phyloP scores from a whole-genome alignment of 2,888 invertebrate genomes.

The Brenthis daphne region DNA sequence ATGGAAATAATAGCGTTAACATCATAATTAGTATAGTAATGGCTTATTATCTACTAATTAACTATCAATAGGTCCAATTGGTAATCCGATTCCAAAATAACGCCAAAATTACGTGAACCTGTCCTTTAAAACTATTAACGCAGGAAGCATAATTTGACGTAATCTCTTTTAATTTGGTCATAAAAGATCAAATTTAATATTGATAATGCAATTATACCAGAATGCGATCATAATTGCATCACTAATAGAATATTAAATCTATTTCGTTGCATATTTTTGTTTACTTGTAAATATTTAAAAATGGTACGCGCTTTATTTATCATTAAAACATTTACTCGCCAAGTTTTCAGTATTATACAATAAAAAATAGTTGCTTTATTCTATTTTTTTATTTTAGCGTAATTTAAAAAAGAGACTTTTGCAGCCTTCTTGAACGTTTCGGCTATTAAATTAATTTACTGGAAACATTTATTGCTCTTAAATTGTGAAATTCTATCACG shows the following conservation, averaged over 20 bases:
- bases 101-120: slow-evolving; percentile 24
- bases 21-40: slow-evolving; percentile 30
- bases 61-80: slow-evolving; percentile 32
- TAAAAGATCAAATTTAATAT: slow-evolving; percentile 24
- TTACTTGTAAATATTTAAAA: neutral
- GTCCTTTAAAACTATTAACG: slow-evolving; percentile 24
- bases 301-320: neutral
- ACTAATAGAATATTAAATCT: neutral
- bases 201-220: slow-evolving; percentile 7
- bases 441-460: slow-evolving; percentile 5
- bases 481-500: slow-evolving; percentile 4
- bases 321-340: too few relatives aligned
- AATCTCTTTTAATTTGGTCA: slow-evolving; percentile 27
- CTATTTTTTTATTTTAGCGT: neutral
- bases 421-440: neutral
- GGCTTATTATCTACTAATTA: slow-evolving; percentile 35
- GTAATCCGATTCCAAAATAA: slow-evolving; percentile 36
- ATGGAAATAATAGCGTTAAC: slow-evolving; percentile 26
- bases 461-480: neutral
- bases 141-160: slow-evolving; percentile 25
- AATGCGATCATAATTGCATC: neutral
- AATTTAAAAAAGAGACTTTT: neutral
- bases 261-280: neutral
- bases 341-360: neutral
- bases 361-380: too few relatives aligned